phyloP scores from a whole-genome alignment of 2,888 invertebrate species.

The Coelopa pilipes region DNA sequence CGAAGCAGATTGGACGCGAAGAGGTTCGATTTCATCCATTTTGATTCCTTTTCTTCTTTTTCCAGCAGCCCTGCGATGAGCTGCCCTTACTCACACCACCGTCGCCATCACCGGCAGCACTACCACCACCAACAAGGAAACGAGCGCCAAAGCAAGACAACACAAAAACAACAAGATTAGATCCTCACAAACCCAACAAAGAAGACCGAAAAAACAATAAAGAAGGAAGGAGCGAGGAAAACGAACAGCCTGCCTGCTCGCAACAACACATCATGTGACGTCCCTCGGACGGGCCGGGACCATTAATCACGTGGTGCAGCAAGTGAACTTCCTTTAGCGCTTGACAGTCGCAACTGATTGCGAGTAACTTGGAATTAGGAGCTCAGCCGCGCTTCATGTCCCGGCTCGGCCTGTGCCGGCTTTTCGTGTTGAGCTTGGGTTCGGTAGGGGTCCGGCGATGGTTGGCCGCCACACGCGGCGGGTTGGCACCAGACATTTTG shows the following conservation, averaged over 20 bases:
- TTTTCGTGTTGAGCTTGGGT: no score
- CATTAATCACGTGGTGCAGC: constrained; percentile 67
- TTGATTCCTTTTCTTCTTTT: no score
- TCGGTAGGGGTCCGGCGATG: no score
- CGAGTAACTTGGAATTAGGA: constrained; percentile 61
- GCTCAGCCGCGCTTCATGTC: constrained; percentile 49
- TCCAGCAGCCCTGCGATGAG: no score
- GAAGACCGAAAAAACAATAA: constrained; percentile 32
- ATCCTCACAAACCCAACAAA: not conserved
- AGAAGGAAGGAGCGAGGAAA: constrained; percentile 43
- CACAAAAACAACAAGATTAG: not conserved
- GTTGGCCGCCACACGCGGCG: no score
- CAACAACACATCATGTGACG: constrained; percentile 57
- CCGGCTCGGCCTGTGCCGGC: not conserved
- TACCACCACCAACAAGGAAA: constrained; percentile 32
- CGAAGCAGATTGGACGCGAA: no score
- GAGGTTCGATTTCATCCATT: no score
- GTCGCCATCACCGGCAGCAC: not conserved
- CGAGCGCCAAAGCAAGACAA: not conserved
- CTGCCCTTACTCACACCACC: no score
- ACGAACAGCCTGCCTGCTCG: constrained; percentile 37
- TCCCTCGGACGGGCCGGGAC: constrained; percentile 57
- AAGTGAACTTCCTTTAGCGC: constrained; percentile 65
- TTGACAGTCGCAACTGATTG: constrained; percentile 66
- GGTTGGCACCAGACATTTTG: no score